These are phyloP conservation scores for Trochalopteron elliotii DNA, from an alignment of 2,113 vertebrate genomes.

Conservation along the genomic window DNA sequence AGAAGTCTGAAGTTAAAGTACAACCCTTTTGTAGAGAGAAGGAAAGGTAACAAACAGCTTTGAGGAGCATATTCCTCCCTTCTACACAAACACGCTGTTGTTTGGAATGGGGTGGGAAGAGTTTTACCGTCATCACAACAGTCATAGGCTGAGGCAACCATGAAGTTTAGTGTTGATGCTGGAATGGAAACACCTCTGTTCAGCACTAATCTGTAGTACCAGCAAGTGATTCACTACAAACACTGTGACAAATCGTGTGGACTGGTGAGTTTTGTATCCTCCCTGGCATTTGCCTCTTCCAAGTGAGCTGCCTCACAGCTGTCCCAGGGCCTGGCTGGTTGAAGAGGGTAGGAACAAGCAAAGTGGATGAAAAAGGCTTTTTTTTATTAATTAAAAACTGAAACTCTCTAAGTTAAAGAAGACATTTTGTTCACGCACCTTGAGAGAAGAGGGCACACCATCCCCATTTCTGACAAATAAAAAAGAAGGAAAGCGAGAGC, in stretches of 20 bases:
- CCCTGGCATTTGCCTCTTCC: constrained; percentile 15
- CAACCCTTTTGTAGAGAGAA: not conserved
- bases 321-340: not conserved
- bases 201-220: not conserved
- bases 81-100: not conserved
- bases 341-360: not conserved
- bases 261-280: constrained; percentile 23
- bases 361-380: not conserved
- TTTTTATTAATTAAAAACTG: not conserved
- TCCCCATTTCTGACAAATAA: not conserved
- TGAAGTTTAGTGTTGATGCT: not conserved
- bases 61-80: not conserved
- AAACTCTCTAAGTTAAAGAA: not conserved
- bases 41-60: not conserved
- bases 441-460: not conserved
- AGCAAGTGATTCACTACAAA: constrained; percentile 31
- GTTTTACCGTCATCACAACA: not conserved
- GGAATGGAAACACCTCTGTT: constrained; percentile 30
- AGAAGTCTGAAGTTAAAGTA: not conserved
- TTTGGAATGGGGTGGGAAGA: not conserved
- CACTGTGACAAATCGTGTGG: constrained; percentile 21
- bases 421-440: constrained; percentile 10
- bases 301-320: constrained; percentile 1
- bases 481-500: not conserved
- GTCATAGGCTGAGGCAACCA: constrained; percentile 6